A percentile compares a stretch with the other conserved stretches of the same genome.
Evolutionary conservation across 2,113 vertebrate species (phyloP).

Genomic region (Crotalus helleri): DNA sequence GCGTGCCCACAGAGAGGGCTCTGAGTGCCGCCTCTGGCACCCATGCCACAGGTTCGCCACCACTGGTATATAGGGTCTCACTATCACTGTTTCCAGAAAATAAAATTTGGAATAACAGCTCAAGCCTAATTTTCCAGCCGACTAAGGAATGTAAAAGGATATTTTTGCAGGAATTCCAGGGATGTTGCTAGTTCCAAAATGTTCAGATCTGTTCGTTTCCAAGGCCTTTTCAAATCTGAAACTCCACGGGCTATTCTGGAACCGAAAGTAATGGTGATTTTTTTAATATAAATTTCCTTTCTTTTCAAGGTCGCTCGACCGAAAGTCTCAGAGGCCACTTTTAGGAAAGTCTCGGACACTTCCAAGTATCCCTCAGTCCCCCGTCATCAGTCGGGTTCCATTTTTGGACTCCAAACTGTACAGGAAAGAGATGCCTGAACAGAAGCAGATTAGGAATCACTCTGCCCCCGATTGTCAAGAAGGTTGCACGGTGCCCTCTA

Average conservation of each 20-base stretch:
- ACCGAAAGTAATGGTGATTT: rapidly evolving
- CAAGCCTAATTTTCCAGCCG: neutral
- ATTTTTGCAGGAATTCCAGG: neutral
- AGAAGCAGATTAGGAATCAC: conserved; percentile 60
- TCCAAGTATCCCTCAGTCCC: conserved; percentile 90
- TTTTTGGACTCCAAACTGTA: conserved; percentile 63
- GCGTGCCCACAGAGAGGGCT: too few relatives aligned
- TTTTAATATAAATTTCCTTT: neutral
- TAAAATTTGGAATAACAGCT: neutral
- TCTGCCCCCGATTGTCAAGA: conserved; percentile 57
- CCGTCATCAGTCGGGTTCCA: conserved; percentile 75
- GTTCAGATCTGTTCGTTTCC: neutral
- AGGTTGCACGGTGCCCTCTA: conserved; percentile 80
- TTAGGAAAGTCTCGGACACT: conserved; percentile 85
- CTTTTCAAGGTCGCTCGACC: conserved; percentile 79
- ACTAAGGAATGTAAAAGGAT: neutral
- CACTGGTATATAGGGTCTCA: too few relatives aligned
- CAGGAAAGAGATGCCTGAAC: conserved; percentile 66
- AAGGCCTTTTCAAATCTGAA: neutral
- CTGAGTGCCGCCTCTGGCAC: too few relatives aligned
- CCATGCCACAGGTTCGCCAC: too few relatives aligned
- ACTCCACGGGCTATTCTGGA: neutral
- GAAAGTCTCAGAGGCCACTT: conserved; percentile 80
- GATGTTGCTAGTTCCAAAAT: neutral
- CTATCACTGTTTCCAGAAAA: neutral